Base-by-base conservation (phyloP, 2,888 invertebrate species). In the Microctonus brassicae region DNA sequence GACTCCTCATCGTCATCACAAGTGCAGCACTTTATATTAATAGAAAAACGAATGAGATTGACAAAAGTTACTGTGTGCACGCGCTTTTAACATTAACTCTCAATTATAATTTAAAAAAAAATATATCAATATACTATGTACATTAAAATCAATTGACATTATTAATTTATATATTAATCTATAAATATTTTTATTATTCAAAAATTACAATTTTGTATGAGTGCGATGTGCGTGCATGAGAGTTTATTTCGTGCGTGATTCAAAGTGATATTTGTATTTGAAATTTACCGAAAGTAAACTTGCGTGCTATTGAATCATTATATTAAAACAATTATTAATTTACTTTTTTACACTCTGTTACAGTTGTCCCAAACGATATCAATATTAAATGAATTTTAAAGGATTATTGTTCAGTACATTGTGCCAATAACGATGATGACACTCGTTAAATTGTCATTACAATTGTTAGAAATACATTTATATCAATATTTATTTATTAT, bases 1-100 rank as follows among this genome's bases (percentile, higher is more conserved):
- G 83, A 82, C 84, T 83, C 81, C 76, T 58, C 62, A 73, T 77
- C n/a, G n/a, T 77, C 74, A 79, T 76, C 76, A 77, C 73, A 73
- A 74, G 72, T 74, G 75, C 72, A 53, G 53, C 57, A 63, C 74
- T 77, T 78, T 76, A 53, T 82, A 84, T 83, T 81, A 83, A 83
- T 84, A 83, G 82, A 80, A 77, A 70, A 74, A 80, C 80, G 79
- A 80, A 82, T 79, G 78, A 55, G n/a, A 7, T 57, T 22, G 33
- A n/a, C n/a, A 66, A 72, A 70, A 70, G 39, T 39, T 39, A 39
- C 2, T n/a, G n/a, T n/a, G 39, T 71, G 62, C 72, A 24, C 66
- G 64, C 17, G 42, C 17, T 67, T 39, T 26, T 26, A 22, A 11
- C 33, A 47, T 26, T 22, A 42, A 24, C 17, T 33, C 34, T 24